Evolutionary conservation across 64 coral and sea anemone genomes (phyloP), one percentile per base, ranked within the genome.

Genomic region (Astreopora myriophthalma): DNA sequence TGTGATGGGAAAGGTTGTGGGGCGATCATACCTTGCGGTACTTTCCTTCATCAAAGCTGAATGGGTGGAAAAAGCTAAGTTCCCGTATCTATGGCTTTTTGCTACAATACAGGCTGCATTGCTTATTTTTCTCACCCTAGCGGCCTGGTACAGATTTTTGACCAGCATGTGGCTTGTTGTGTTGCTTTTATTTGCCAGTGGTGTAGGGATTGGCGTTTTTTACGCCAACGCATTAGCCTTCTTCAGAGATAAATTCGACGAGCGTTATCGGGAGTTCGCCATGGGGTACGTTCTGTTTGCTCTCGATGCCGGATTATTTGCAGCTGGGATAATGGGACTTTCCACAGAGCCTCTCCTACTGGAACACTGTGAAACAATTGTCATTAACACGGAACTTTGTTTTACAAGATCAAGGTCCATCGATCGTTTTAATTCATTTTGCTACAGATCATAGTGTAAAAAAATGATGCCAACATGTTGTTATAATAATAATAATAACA

Each of bases 31-130:
- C 48, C 92, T 87, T 28, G 48, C 38, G 23, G 19, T 94, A 33
- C 44, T 94, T 26, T 89, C 86, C 6, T 71, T 63, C 29, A 64
- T 94, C 34, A 88, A 82, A 37, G 76, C 77, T 5, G 46, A 79
- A 4, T 75, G 79, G 58, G 76, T 74, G 30, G 78, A 73, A 25
- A 75, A 33, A 73, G 74, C 74, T 48, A 94, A 87, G 36, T 51
- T 60, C 37, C 86, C 61, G 10, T 78, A 81, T 16, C 55, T 94
- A 34, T 94, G 92, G 92, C 22, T 89, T n/a, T 49, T 94, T 1
- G 60, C 86, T 6, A 42, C 49, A 6, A 46, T 94, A 6, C 38
- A 89, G 52, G 76, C 89, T 6, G 35, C 71, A 28, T 78, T 89
- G 17, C 36, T 94, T n/a, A 17, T 89, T n/a, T n/a, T n/a, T n/a